These are phyloP conservation scores for Lepetodrilus schrolli DNA, from an alignment of 2,888 invertebrate species.

Conservation along the genomic window DNA sequence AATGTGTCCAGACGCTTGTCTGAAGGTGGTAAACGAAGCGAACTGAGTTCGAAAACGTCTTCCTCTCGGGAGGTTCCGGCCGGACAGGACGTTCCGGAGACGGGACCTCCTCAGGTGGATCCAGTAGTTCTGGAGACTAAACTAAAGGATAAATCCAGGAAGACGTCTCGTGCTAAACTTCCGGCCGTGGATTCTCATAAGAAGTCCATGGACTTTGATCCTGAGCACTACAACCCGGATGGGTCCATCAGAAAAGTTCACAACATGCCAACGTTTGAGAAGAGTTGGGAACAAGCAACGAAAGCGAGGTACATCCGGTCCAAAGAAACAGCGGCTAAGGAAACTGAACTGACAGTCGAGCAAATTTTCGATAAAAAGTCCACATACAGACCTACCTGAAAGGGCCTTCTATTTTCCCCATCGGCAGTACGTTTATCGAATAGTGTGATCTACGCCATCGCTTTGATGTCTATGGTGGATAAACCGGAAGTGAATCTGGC, in stretches of 20 bases:
- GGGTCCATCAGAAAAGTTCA: slow-evolving; percentile 59
- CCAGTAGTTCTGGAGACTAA: too few relatives aligned
- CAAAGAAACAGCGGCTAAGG: slow-evolving; percentile 43
- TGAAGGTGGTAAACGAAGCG: not conserved
- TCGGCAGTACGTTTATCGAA: too few relatives aligned
- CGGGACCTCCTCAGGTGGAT: not conserved
- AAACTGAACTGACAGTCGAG: slow-evolving; percentile 51
- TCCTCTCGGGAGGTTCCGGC: not conserved
- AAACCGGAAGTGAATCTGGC: too few relatives aligned
- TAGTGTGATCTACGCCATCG: too few relatives aligned
- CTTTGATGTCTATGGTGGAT: too few relatives aligned
- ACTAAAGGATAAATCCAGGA: not conserved
- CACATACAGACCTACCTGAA: too few relatives aligned
- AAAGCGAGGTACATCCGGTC: slow-evolving; percentile 62
- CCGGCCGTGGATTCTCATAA: not conserved
- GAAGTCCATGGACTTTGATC: slow-evolving; percentile 41
- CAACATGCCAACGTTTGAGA: slow-evolving; percentile 51
- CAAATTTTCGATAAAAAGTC: slow-evolving; percentile 55
- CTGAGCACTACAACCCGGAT: slow-evolving; percentile 60
- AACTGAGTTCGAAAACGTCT: not conserved
- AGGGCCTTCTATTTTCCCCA: too few relatives aligned
- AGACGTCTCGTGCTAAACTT: not conserved
- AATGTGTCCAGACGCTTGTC: slow-evolving; percentile 37
- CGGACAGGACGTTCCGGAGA: not conserved
- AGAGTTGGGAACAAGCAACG: slow-evolving; percentile 56